Percentiles rank a stretch among this genome's conserved stretches.
These are phyloP conservation scores for Nesogale talazaci DNA, from an alignment of 2,113 vertebrate genomes.

Conservation along the genomic window DNA sequence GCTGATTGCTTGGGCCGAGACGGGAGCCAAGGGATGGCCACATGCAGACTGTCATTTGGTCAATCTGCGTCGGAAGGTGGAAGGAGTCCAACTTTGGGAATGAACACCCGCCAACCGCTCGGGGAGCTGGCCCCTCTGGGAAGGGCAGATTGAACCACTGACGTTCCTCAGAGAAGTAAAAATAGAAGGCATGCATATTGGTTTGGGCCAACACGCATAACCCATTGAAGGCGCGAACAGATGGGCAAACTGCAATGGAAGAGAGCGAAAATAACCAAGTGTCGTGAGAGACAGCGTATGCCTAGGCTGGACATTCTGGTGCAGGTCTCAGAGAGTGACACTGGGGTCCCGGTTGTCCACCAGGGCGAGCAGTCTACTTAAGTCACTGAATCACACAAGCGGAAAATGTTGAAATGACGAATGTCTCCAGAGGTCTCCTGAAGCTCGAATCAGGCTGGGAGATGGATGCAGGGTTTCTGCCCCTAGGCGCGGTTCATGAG, in stretches of 20 bases:
- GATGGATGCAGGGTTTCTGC: neutral
- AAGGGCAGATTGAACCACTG: neutral
- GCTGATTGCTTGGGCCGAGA: rapidly evolving
- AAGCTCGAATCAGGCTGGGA: neutral
- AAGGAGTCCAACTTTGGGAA: neutral
- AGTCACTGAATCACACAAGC: neutral
- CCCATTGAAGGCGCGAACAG: neutral
- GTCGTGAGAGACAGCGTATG: neutral
- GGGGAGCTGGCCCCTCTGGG: neutral
- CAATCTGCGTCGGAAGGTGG: neutral
- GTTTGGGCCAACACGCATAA: neutral
- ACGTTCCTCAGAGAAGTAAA: neutral
- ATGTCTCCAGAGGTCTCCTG: neutral
- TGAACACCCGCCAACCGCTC: neutral
- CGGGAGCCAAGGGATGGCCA: neutral
- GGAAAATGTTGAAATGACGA: neutral
- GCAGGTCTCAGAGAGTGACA: neutral
- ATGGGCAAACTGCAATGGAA: neutral
- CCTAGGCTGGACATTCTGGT: neutral
- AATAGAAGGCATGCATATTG: neutral
- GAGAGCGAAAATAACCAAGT: neutral
- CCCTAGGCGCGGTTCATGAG: neutral
- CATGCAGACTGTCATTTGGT: rapidly evolving
- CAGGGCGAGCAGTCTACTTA: too few relatives aligned
- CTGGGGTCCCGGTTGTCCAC: neutral